These are phyloP conservation scores for Sesamia inferens DNA, from an alignment of 2,888 invertebrate species.

Conservation along the genomic window DNA sequence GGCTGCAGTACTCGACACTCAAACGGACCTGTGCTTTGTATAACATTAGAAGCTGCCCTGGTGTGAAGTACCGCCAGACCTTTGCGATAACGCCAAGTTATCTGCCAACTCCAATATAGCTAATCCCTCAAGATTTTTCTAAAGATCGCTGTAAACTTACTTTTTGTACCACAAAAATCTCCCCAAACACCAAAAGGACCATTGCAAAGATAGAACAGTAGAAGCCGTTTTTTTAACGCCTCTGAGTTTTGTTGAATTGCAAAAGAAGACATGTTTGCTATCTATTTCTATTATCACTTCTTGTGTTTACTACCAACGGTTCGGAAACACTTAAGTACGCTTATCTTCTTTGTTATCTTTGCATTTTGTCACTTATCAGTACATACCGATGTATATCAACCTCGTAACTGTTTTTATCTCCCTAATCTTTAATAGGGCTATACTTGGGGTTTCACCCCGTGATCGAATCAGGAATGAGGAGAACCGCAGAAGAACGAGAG, in stretches of 20 bases:
- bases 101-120: no score
- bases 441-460: no score
- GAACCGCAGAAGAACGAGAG: no score
- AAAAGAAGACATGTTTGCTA: conserved; percentile 38
- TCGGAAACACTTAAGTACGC: neutral
- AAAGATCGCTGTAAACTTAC: conserved; percentile 23
- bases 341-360: conserved; percentile 7
- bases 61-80: no score
- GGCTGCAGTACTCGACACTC: no score
- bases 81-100: no score
- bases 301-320: conserved; percentile 6
- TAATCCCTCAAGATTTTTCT: neutral
- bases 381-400: no score
- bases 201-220: conserved; percentile 35
- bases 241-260: conserved; percentile 36
- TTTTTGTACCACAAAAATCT: conserved; percentile 16
- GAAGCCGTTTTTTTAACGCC: conserved; percentile 30
- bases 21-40: no score
- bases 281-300: conserved; percentile 40
- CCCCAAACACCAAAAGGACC: conserved; percentile 16
- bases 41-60: no score
- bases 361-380: neutral
- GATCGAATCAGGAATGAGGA: no score
- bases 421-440: no score
- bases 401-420: neutral